A percentile compares a stretch with the other conserved stretches of the same genome.
Conservation (phyloP, 2,797 vertebrate species). For the Distichodus sexfasciatus region DNA sequence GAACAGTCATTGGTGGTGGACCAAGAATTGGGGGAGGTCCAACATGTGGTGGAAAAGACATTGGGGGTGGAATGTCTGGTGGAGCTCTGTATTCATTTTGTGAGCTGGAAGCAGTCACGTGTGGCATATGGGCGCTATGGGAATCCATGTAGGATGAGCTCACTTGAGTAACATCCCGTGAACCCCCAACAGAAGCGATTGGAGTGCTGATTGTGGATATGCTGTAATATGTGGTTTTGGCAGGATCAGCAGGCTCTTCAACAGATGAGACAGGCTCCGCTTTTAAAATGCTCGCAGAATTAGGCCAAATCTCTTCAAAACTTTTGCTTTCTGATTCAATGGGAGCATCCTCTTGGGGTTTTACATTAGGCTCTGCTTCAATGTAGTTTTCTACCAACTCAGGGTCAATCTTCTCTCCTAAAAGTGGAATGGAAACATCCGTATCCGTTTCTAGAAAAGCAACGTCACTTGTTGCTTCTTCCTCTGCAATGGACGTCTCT, state of each 20-base stretch:
- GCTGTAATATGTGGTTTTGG: constrained; percentile 64
- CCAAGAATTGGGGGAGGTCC: constrained; percentile 67
- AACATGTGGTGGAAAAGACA: constrained; percentile 58
- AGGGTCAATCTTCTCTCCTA: constrained; percentile 75
- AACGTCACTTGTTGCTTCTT: constrained; percentile 63
- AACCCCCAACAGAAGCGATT: constrained; percentile 62
- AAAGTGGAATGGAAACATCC: constrained; percentile 75
- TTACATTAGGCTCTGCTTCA: constrained; percentile 54
- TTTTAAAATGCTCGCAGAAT: constrained; percentile 78
- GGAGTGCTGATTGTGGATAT: constrained; percentile 55
- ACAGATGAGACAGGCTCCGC: constrained; percentile 62
- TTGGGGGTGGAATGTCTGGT: constrained; percentile 63
- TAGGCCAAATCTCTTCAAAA: constrained; percentile 79
- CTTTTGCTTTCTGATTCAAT: constrained; percentile 64
- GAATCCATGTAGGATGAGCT: constrained; percentile 57
- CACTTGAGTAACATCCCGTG: constrained; percentile 59
- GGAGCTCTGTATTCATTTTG: constrained; percentile 64
- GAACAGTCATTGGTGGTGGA: constrained; percentile 63
- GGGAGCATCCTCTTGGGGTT: constrained; percentile 51
- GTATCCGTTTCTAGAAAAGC: constrained; percentile 63
- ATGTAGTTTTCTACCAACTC: constrained; percentile 71
- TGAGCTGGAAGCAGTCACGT: constrained; percentile 58
- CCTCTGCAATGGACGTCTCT: constrained; percentile 47
- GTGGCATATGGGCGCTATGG: constrained; percentile 64
- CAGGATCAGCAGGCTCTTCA: constrained; percentile 72